These are phyloP conservation scores for Columba livia DNA, from an alignment of 2,113 vertebrate genomes.

Conservation along the genomic window DNA sequence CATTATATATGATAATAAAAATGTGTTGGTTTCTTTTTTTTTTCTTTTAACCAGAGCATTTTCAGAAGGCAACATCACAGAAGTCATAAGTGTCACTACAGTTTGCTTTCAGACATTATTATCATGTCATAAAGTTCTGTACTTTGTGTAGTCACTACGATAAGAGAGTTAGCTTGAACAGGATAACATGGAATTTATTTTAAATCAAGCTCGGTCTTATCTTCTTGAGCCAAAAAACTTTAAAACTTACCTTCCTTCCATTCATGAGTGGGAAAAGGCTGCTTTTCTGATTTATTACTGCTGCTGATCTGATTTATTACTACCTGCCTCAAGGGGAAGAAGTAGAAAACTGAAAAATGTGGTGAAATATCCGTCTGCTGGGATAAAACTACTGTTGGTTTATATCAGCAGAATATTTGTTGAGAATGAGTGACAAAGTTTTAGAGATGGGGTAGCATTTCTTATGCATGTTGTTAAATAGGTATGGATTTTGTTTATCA, in stretches of 20 bases:
- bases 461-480: background rate
- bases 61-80: background rate
- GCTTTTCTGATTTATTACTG: background rate
- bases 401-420: background rate
- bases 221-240: background rate
- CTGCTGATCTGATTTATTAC: background rate
- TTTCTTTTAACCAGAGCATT: background rate
- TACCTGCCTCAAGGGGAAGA: background rate
- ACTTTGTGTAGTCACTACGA: background rate
- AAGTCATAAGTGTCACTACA: background rate
- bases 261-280: background rate
- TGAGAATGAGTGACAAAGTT: background rate
- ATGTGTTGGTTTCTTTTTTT: accelerated
- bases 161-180: background rate
- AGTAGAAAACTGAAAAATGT: background rate
- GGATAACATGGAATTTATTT: background rate
- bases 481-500: background rate
- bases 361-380: background rate
- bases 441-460: background rate
- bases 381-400: background rate
- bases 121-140: background rate
- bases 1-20: background rate
- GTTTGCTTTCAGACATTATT: background rate
- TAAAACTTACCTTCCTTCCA: background rate
- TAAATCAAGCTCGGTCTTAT: background rate